Conservation (phyloP, 2,888 invertebrate species). For the Petrolisthes manimaculis region DNA sequence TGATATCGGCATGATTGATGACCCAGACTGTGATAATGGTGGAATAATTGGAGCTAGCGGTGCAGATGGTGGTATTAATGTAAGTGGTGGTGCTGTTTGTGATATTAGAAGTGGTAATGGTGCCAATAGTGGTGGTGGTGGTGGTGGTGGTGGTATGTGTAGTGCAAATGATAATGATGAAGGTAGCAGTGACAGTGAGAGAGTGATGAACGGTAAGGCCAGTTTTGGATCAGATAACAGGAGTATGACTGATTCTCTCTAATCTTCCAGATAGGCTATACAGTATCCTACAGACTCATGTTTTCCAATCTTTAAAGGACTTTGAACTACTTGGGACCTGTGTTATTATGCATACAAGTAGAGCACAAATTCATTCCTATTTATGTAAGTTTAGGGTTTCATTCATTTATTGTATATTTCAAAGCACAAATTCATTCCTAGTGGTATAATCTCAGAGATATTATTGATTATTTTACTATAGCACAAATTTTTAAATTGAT, state of each 20-base stretch:
- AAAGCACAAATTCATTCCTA: too few species aligned
- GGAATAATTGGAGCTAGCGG: not conserved
- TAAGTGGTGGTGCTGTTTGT: not conserved
- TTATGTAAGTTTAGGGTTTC: too few species aligned
- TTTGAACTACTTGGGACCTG: too few species aligned
- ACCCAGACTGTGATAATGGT: not conserved
- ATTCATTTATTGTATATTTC: too few species aligned
- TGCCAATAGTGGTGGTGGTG: not conserved
- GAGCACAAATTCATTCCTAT: too few species aligned
- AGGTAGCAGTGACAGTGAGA: not conserved
- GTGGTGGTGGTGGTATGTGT: not conserved
- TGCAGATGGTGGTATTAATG: not conserved
- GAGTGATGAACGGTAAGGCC: not conserved
- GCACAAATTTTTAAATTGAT: too few species aligned
- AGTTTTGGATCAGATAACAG: conserved; percentile 1
- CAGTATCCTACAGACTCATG: too few species aligned
- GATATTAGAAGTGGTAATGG: not conserved
- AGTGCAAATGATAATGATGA: not conserved
- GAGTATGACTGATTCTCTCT: conserved; percentile 1
- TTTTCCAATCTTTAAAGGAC: too few species aligned
- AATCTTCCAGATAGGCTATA: not conserved
- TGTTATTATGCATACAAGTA: too few species aligned
- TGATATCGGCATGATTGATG: conserved; percentile 27
- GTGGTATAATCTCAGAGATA: too few species aligned
- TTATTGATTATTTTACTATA: too few species aligned